Base-by-base conservation (phyloP, 2,113 vertebrate genomes). In the Corvus moneduloides region DNA sequence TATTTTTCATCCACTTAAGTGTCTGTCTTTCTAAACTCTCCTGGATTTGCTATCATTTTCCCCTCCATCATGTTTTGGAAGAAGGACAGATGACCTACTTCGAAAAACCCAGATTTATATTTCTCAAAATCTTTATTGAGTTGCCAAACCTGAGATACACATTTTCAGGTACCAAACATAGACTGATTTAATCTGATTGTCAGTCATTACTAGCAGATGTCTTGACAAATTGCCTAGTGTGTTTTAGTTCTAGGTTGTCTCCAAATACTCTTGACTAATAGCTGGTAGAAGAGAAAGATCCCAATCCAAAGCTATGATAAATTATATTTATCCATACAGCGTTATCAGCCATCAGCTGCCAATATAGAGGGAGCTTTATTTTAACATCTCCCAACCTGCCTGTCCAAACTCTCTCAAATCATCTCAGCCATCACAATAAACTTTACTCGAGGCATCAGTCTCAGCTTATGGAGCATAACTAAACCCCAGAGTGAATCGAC, bases 251-350 rank as follows among this genome's bases (percentile, higher is more conserved):
- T 74, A 92, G 23, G 18, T 63, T 43, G 6, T 44, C 43, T 93
- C 21, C 61, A 77, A 27, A 68, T 79, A 88, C 46, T 87, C 26
- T 74, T 74, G 66, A 82, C 35, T 79, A 96, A 86, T 39, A 88
- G 49, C 58, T 90, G 21, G 61, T 91, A 32, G 16, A 87, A 84
- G 28, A 76, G 32, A 87, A 95, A 67, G 49, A 94, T 89, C 24
- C 73, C 9, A 89, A 56, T 51, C 81, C 63, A 75, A 92, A 94
- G 69, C 26, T 39, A 64, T 85, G 83, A 94, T 86, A 91, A 96
- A 85, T 93, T 46, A 10, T 37, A 90, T 80, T 93, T 86, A 88
- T 72, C 56, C 49, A 62, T 13, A 78, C 18, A 67, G 27, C 12
- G 10, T 71, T 88, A 87, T 66, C 64, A 90, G 71, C 32, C 59